These are phyloP conservation scores for Crotalus horridus DNA, from an alignment of 2,113 vertebrate genomes.

Conservation along the genomic window DNA sequence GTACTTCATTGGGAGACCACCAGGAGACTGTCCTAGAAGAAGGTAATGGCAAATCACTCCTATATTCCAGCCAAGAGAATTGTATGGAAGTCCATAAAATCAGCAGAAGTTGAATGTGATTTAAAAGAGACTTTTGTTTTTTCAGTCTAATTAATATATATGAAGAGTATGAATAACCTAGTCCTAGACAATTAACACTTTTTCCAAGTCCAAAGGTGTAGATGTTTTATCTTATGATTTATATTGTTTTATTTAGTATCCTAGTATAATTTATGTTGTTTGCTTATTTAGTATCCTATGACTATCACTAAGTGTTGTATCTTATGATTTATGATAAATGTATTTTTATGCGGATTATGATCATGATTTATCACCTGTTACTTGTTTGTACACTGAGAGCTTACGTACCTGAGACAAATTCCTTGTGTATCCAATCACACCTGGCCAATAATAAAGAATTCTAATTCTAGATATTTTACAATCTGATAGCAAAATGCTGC, in stretches of 20 bases:
- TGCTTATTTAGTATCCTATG: too few relatives aligned
- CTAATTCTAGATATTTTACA: neutral
- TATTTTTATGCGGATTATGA: too few relatives aligned
- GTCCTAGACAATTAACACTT: neutral
- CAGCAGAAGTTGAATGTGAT: neutral
- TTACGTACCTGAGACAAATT: too few relatives aligned
- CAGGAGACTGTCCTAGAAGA: neutral
- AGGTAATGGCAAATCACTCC: neutral
- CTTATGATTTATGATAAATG: too few relatives aligned
- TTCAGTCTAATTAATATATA: neutral
- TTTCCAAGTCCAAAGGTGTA: neutral
- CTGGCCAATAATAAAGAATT: too few relatives aligned
- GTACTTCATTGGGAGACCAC: neutral
- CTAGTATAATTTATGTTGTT: too few relatives aligned
- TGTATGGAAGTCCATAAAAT: neutral
- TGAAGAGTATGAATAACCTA: neutral
- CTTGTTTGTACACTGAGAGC: too few relatives aligned
- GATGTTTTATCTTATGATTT: too few relatives aligned
- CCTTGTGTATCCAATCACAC: too few relatives aligned
- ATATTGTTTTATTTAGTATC: too few relatives aligned
- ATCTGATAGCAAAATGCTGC: neutral
- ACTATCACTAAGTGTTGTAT: too few relatives aligned
- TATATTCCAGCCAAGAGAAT: neutral
- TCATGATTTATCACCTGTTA: too few relatives aligned
- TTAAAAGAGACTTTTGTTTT: neutral